Base-by-base conservation (phyloP, 1,140 invertebrate genomes). In the Camponotus pennsylvanicus region DNA sequence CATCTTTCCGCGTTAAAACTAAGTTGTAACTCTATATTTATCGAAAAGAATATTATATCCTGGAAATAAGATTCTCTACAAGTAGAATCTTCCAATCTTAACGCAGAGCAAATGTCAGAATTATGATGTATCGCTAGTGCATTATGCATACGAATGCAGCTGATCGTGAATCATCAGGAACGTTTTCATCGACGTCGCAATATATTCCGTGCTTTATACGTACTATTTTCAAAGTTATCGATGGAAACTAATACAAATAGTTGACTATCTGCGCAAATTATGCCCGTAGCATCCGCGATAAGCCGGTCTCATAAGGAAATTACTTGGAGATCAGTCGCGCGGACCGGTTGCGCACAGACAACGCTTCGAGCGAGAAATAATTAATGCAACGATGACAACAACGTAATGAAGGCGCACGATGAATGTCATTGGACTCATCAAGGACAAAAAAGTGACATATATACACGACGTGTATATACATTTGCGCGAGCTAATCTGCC, bases 381-480 rank as follows among this genome's bases (percentile, higher is more conserved):
- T 83, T 83, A 75, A 83, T 61, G 79, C 57, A 37, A 70, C 78
- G 78, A 70, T 52, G 78, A 80, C 78, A 70, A 83, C 79, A n/a
- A 32, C 61, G 69, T 75, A 63, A 83, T 83, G 37, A 83, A 75
- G n/a, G 55, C 67, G 67, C 67, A 67, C 69, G 69, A 73, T 18
- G 27, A 73, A 83, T 83, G 79, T 83, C 57, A 13, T 75, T 75
- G 69, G 69, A 83, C 69, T 83, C 69, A 83, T 83, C 79, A 83
- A 75, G 79, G 79, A 75, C 69, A 61, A 61, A 83, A 82, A 75
- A 59, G 40, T 75, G 77, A 70, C 77, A 57, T 40, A 13, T 11
- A 27, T 27, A 27, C 27, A 27, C 27, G 55, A 82, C 67, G 21
- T 40, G 37, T 77, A 45, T 32, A 27, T 7, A 49, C 34, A 42